A percentile compares a stretch with the other conserved stretches of the same genome.
These are phyloP conservation scores for Helicoverpa armigera DNA, from an alignment of 1,140 invertebrate genomes.

Conservation along the genomic window DNA sequence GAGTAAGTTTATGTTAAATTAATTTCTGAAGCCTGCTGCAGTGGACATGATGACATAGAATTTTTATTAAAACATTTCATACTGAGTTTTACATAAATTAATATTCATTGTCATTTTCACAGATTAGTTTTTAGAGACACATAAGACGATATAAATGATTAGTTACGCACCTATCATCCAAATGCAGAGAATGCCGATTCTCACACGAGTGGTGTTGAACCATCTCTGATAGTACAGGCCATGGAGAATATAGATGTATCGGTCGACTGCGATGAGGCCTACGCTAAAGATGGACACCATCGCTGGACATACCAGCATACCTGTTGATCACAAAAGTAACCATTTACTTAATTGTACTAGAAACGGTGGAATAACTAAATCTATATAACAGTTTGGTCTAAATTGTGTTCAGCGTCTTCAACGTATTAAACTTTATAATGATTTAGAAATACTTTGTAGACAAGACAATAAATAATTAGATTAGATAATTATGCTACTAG, in stretches of 20 bases:
- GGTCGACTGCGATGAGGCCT: slow-evolving; percentile 87
- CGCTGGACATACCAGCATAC: slow-evolving; percentile 87
- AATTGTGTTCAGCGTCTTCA: no score
- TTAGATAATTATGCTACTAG: no score
- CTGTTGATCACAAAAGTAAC: slow-evolving; percentile 68
- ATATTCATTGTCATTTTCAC: neutral
- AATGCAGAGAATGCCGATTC: slow-evolving; percentile 82
- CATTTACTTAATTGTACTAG: neutral
- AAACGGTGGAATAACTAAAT: no score
- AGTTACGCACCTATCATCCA: slow-evolving; percentile 85
- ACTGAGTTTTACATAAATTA: no score
- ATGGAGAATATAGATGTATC: slow-evolving; percentile 88
- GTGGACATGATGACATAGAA: no score
- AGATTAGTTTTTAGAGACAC: neutral
- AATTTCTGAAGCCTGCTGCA: neutral
- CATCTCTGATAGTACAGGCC: slow-evolving; percentile 87
- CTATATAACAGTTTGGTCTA: no score
- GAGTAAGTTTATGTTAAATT: neutral
- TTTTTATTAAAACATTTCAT: no score
- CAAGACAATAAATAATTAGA: no score
- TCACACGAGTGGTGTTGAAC: slow-evolving; percentile 85
- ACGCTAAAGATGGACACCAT: slow-evolving; percentile 88
- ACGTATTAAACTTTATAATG: no score
- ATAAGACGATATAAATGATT: neutral
- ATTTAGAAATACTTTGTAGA: no score